Conservation (phyloP, 2,797 vertebrate genomes). For the Huso huso region DNA sequence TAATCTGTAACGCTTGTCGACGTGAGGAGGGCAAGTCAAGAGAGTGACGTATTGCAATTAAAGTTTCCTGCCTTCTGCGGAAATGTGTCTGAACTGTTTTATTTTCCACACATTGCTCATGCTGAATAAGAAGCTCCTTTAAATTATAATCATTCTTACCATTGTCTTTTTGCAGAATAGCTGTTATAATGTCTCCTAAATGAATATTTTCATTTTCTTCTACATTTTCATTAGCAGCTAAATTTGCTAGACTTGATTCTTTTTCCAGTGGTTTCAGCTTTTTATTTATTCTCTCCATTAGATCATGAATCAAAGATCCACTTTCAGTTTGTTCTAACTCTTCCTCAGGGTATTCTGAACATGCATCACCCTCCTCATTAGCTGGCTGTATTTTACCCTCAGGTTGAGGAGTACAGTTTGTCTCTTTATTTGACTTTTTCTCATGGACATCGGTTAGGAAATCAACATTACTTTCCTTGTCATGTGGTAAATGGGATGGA, state of each 20-base stretch:
- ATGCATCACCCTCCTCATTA: conserved; percentile 34
- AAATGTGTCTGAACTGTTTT: conserved; percentile 80
- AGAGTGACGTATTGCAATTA: conserved; percentile 61
- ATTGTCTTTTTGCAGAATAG: conserved; percentile 74
- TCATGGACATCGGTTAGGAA: conserved; percentile 24
- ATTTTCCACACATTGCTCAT: conserved; percentile 65
- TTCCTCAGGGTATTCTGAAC: conserved; percentile 33
- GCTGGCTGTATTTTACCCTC: conserved; percentile 26
- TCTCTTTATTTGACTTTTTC: conserved; percentile 22
- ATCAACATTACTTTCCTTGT: conserved; percentile 40
- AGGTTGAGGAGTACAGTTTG: conserved; percentile 19
- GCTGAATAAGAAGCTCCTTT: conserved; percentile 75
- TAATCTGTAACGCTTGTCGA: conserved; percentile 74
- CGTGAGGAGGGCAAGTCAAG: conserved; percentile 64
- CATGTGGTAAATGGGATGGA: conserved; percentile 70
- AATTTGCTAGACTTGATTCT: conserved; percentile 46
- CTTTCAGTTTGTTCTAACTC: conserved; percentile 47
- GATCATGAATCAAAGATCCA: conserved; percentile 66
- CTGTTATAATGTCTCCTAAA: conserved; percentile 79
- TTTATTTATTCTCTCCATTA: conserved; percentile 81
- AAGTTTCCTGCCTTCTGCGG: conserved; percentile 71
- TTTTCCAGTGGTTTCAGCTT: conserved; percentile 76
- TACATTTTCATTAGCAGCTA: conserved; percentile 44
- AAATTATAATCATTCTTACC: conserved; percentile 74
- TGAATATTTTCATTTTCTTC: conserved; percentile 62